Conservation (phyloP, 2,797 vertebrate species). For the Tapera naevia region DNA sequence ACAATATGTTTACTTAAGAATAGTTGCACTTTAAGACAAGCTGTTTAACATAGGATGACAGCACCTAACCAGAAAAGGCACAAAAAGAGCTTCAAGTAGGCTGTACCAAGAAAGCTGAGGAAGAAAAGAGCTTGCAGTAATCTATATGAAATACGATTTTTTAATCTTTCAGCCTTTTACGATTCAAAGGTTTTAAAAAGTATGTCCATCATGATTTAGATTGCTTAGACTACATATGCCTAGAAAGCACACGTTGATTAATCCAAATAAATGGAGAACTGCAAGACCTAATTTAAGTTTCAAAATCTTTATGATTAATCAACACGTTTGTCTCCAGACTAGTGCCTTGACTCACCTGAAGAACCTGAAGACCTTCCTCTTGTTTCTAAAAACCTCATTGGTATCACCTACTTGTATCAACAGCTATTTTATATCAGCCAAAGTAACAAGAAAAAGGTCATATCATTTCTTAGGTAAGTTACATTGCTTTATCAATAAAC, state of each 20-base stretch:
- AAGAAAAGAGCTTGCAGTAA: background rate
- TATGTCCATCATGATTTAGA: background rate
- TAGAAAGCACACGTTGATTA: background rate
- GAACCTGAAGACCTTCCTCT: background rate
- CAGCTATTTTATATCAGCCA: background rate
- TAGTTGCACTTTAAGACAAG: background rate
- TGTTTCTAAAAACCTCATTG: background rate
- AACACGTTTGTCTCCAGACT: background rate
- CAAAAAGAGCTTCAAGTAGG: background rate
- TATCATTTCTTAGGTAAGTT: background rate
- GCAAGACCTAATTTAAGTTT: background rate
- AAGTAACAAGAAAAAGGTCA: background rate
- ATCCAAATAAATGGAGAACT: background rate
- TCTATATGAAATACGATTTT: background rate
- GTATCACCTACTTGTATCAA: background rate
- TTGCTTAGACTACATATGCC: background rate
- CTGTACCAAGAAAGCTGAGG: background rate
- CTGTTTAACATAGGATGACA: background rate
- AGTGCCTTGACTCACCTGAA: background rate
- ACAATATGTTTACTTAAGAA: slow-evolving; percentile 53
- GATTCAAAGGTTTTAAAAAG: background rate
- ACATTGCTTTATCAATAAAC: background rate
- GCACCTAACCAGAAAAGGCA: background rate
- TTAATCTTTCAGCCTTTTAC: background rate
- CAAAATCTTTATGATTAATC: background rate